Percentiles rank a stretch among this genome's conserved stretches.
These are phyloP conservation scores for Osmerus eperlanus DNA, from an alignment of 2,113 vertebrate species.

Conservation along the genomic window DNA sequence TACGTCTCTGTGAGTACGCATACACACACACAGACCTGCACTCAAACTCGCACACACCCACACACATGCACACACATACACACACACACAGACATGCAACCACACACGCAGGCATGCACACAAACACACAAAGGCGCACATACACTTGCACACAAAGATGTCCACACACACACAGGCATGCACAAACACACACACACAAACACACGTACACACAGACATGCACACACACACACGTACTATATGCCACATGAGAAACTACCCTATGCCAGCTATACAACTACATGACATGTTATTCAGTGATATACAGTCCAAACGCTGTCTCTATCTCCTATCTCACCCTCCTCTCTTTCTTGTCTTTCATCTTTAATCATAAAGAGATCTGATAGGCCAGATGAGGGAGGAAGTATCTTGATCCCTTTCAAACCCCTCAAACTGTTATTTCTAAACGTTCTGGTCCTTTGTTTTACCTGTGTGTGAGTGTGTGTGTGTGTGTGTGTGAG, in stretches of 20 bases:
- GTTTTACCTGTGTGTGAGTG: not conserved
- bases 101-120: not conserved
- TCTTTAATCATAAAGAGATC: too few species aligned
- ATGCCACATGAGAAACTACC: not conserved
- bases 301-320: too few species aligned
- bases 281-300: too few species aligned
- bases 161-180: not conserved
- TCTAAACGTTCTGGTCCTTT: not conserved
- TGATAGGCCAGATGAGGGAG: too few species aligned
- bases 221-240: not conserved
- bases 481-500: slow-evolving; percentile 9
- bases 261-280: too few species aligned
- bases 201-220: not conserved
- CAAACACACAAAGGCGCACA: not conserved
- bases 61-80: too few species aligned
- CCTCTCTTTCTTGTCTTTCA: too few species aligned
- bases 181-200: not conserved
- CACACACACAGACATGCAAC: not conserved
- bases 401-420: too few species aligned
- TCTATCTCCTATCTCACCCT: not conserved
- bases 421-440: too few species aligned
- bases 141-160: not conserved
- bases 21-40: not conserved
- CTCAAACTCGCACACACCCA: too few species aligned
- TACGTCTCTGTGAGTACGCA: slow-evolving; percentile 91